Conservation (phyloP, 2,797 vertebrate genomes). For the Alcedo quadribrachys region DNA sequence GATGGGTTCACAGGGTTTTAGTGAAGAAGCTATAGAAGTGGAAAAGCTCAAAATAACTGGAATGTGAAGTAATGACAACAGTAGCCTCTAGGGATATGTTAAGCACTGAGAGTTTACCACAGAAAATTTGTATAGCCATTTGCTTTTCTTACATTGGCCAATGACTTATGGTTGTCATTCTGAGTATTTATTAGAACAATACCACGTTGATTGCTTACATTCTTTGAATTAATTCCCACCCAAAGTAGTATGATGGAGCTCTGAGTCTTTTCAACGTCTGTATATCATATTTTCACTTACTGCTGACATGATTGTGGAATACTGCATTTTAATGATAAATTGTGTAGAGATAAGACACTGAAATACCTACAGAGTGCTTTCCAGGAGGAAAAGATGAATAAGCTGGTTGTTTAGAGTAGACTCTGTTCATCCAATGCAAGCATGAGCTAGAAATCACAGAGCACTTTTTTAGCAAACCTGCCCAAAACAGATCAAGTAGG, state of each 20-base stretch:
- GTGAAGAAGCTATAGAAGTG: neutral
- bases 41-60: slow-evolving; percentile 47
- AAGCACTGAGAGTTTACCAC: slow-evolving; percentile 28
- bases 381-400: neutral
- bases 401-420: neutral
- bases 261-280: slow-evolving; percentile 27
- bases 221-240: slow-evolving; percentile 40
- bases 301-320: neutral
- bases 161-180: slow-evolving; percentile 48
- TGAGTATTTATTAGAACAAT: slow-evolving; percentile 57
- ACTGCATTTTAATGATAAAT: neutral
- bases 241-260: slow-evolving; percentile 4
- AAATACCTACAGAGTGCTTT: neutral
- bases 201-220: slow-evolving; percentile 51
- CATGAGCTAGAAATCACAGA: neutral
- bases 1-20: neutral
- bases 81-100: slow-evolving; percentile 26
- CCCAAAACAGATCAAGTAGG: neutral
- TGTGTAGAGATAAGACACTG: neutral
- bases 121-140: slow-evolving; percentile 53
- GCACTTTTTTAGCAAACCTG: neutral
- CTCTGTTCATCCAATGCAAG: neutral
- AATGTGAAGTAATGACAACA: slow-evolving; percentile 38
- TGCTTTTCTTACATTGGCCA: slow-evolving; percentile 52
- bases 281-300: neutral